Evolutionary conservation across 64 coral and sea anemone genomes (phyloP), one percentile per base, ranked within the genome.

Genomic region (Actinia tenebrosa): DNA sequence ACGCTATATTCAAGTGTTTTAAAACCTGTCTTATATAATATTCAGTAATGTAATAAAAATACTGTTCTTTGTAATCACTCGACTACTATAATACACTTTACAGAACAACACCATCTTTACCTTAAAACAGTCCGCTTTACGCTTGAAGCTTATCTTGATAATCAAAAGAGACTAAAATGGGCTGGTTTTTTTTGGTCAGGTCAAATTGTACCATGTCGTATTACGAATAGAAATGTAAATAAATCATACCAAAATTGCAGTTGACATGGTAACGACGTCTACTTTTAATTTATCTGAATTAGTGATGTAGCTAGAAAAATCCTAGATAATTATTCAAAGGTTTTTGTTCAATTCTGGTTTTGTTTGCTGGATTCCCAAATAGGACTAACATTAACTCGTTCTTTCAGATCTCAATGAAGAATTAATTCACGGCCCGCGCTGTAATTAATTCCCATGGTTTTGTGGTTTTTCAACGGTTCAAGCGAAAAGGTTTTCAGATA

Each of bases 201-300:
- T 75, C 69, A 66, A 66, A 7, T 66, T 66, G 18, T 30, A 27
- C 69, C 27, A 42, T 75, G 69, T 27, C 69, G 10, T 25, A 75
- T 75, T 75, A 20, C n/a, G 63, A 75, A 75, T 15, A 75, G 9
- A 75, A 75, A 42, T 75, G 69, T 14, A 75, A 75, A 75, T 75
- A 75, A 14, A 30, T 75, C 25, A 14, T 5, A 66, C 11, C 37
- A 72, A 75, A 75, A 10, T 75, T 1, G 10, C 69, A 75, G 69
- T 75, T 75, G 69, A 11, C 69, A 75, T 75, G 26, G 69, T 25
- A 75, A 75, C 69, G 69, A 5, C 23, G 7, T 2, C 7, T 13
- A 7, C 42, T 42, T 72, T 72, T 15, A 75, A 75, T 14, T 10
- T 42, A 75, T 75, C 69, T 75, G 69, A 75, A 75, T 66, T 42